These are phyloP conservation scores for Cantharis rufa DNA, from an alignment of 2,888 invertebrate species.

Conservation along the genomic window DNA sequence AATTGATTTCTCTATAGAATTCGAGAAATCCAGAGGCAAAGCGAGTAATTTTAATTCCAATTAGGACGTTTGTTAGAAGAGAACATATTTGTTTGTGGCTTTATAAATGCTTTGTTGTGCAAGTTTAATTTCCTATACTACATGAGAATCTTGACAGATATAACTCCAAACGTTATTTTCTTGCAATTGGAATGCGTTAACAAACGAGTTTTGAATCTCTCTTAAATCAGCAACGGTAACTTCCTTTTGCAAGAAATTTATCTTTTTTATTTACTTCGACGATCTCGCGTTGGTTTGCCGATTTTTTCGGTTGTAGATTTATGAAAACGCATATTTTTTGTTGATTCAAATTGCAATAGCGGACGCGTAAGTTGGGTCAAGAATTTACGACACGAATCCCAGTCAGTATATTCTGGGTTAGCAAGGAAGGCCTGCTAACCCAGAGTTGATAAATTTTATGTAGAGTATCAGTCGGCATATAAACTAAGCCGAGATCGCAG, in stretches of 20 bases:
- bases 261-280: background rate
- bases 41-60: slow-evolving; percentile 40
- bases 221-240: slow-evolving; percentile 11
- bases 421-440: slow-evolving; percentile 22
- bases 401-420: background rate
- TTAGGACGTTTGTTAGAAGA: slow-evolving; percentile 32
- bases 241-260: slow-evolving; percentile 20
- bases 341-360: background rate
- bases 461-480: slow-evolving; percentile 20
- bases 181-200: slow-evolving; percentile 3
- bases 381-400: background rate
- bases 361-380: background rate
- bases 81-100: slow-evolving; percentile 38
- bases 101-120: slow-evolving; percentile 27
- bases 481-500: slow-evolving; percentile 13
- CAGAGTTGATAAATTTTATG: slow-evolving; percentile 23
- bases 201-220: slow-evolving; percentile 12
- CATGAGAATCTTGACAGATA: slow-evolving; percentile 18
- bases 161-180: slow-evolving; percentile 4
- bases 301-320: background rate
- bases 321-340: background rate
- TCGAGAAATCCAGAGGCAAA: slow-evolving; percentile 34
- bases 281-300: background rate
- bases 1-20: slow-evolving; percentile 34
- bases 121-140: slow-evolving; percentile 23